These are phyloP conservation scores for Dryococelus australis DNA, from an alignment of 2,888 invertebrate genomes.

Conservation along the genomic window DNA sequence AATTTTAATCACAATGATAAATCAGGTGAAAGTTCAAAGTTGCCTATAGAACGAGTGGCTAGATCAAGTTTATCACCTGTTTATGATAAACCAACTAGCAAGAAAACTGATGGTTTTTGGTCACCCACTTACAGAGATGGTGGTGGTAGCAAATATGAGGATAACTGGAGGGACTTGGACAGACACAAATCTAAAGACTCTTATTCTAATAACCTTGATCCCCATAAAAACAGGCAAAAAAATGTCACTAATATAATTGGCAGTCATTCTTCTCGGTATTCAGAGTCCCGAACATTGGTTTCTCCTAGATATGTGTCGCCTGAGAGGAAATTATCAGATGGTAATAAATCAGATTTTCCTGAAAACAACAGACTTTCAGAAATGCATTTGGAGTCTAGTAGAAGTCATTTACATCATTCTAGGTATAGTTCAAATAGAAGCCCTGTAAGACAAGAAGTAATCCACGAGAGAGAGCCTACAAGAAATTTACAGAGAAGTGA, in stretches of 20 bases:
- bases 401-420: neutral
- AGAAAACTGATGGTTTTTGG: too few relatives aligned
- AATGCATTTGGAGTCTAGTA: neutral
- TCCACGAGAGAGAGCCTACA: neutral
- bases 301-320: neutral
- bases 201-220: neutral
- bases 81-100: neutral
- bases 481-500: neutral
- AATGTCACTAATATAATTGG: neutral
- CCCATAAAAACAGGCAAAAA: neutral
- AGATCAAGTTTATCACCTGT: neutral
- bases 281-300: neutral
- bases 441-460: neutral
- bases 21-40: neutral
- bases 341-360: neutral
- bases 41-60: neutral
- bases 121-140: too few relatives aligned
- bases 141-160: too few relatives aligned
- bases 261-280: neutral
- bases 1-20: neutral
- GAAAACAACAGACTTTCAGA: neutral
- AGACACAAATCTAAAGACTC: too few relatives aligned
- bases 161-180: too few relatives aligned
- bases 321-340: neutral
- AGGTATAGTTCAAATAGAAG: neutral